These are phyloP conservation scores for Mamestra configurata DNA, from an alignment of 1,140 invertebrate genomes.

Conservation along the genomic window DNA sequence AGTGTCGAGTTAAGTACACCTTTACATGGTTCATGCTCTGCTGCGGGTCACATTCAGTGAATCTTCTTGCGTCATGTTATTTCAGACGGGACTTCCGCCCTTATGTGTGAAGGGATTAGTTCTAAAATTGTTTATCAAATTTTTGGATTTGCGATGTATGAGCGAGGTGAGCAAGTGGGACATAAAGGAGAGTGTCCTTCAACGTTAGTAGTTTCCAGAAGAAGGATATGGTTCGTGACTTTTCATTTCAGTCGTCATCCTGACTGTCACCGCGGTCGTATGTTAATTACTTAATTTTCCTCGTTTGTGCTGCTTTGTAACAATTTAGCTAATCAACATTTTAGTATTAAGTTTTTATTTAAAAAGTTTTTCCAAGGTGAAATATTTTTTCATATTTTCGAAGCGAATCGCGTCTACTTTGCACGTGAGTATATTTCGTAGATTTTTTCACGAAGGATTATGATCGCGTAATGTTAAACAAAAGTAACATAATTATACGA, in stretches of 20 bases:
- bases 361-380: neutral
- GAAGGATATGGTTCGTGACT: slow-evolving; percentile 74
- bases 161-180: slow-evolving; percentile 78
- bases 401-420: neutral
- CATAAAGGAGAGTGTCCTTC: slow-evolving; percentile 83
- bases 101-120: slow-evolving; percentile 54
- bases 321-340: slow-evolving; percentile 29
- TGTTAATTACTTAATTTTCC: slow-evolving; percentile 56
- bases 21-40: slow-evolving; percentile 84
- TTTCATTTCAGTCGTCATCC: slow-evolving; percentile 79
- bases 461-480: neutral
- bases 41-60: slow-evolving; percentile 67
- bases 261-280: slow-evolving; percentile 61
- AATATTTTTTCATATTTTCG: neutral
- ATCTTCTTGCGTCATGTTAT: slow-evolving; percentile 67
- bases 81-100: slow-evolving; percentile 59
- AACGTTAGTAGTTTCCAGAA: slow-evolving; percentile 69
- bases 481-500: slow-evolving; percentile 4
- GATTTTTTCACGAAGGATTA: neutral
- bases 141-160: neutral
- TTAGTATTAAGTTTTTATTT: slow-evolving; percentile 4
- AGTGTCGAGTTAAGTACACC: slow-evolving; percentile 63
- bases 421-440: slow-evolving; percentile 28
- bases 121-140: slow-evolving; percentile 49
- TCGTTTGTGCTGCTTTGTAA: slow-evolving; percentile 41